Base-by-base conservation (phyloP, 2,888 invertebrate species). In the Seira sanloemensis region DNA sequence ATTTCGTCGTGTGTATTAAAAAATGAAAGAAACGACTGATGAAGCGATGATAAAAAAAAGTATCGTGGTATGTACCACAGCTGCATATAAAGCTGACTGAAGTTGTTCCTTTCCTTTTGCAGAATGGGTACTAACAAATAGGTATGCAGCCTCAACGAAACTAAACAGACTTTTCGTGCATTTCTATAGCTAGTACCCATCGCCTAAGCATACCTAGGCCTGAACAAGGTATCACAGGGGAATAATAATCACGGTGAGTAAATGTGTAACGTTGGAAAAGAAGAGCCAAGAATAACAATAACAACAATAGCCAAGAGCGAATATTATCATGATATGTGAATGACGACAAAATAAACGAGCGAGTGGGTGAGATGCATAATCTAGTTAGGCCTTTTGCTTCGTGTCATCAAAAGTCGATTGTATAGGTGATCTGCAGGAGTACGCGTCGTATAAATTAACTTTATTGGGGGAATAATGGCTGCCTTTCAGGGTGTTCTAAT, bases 21-120 rank as follows among this genome's bases (percentile, higher is more conserved):
- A 62, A 67, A 83, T 83, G 82, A 74, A 74, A 78, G 73, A 78
- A 54, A 58, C 78, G 78, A 83, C 83, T 78, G 83, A 83, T 83
- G 78, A 83, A 78, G 82, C 82, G 82, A 82, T 82, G 82, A 82
- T 76, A 75, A 24, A 58, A 66, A 76, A 21, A 46, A 19, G 68
- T 19, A 27, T 67, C 54, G 67, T 27, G 75, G 76, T 23, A 26
- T 65, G 77, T 72, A 69, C 78, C 73, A 62, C 77, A 73, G 25
- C 62, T 62, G 62, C 19, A 62, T 62, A 21, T 62, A 72, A 46
- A 77, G 77, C 76, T 77, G 72, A 81, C 65, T 81, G 76, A 77
- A 46, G 23, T 67, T 46, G 76, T 76, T 54, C 58, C 73, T 74
- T 74, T 58, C n/a, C 58, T 2, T 62, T 62, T 21, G 16, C 2